These are phyloP conservation scores for Ophion obscuratus DNA, from an alignment of 2,888 invertebrate genomes.

Conservation along the genomic window DNA sequence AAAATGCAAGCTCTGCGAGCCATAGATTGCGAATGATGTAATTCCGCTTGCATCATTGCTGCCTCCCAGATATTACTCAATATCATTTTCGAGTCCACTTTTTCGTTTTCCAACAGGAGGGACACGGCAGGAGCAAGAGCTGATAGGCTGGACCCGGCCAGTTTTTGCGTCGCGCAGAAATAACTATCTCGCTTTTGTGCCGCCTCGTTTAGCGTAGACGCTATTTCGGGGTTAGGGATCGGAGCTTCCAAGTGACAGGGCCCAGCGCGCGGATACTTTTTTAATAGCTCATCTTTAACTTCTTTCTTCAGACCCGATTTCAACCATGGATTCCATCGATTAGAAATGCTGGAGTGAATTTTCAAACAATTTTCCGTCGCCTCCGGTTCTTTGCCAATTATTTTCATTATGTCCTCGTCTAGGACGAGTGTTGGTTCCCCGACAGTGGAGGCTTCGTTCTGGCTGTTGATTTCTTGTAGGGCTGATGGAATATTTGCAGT, in stretches of 20 bases:
- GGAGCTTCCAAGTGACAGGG: conserved; percentile 57
- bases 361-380: conserved; percentile 14
- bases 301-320: conserved; percentile 62
- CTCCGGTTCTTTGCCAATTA: conserved; percentile 36
- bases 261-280: conserved; percentile 58
- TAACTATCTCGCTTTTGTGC: conserved; percentile 62
- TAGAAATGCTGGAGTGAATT: conserved; percentile 30
- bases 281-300: conserved; percentile 43
- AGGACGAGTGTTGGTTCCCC: conserved; percentile 3
- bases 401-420: conserved; percentile 45
- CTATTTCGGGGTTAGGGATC: conserved; percentile 61
- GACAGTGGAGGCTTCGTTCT: background rate
- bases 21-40: conserved; percentile 31
- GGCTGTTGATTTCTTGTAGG: background rate
- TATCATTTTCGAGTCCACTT: too few relatives aligned
- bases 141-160: conserved; percentile 60
- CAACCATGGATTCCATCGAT: conserved; percentile 58
- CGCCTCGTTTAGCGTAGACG: conserved; percentile 58
- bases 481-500: background rate
- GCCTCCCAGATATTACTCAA: conserved; percentile 35
- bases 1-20: background rate
- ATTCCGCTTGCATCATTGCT: conserved; percentile 22
- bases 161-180: conserved; percentile 57
- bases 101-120: conserved; percentile 19
- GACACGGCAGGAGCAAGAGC: conserved; percentile 44